phyloP scores from a whole-genome alignment of 2,113 vertebrate species.

The Tor tambroides region DNA sequence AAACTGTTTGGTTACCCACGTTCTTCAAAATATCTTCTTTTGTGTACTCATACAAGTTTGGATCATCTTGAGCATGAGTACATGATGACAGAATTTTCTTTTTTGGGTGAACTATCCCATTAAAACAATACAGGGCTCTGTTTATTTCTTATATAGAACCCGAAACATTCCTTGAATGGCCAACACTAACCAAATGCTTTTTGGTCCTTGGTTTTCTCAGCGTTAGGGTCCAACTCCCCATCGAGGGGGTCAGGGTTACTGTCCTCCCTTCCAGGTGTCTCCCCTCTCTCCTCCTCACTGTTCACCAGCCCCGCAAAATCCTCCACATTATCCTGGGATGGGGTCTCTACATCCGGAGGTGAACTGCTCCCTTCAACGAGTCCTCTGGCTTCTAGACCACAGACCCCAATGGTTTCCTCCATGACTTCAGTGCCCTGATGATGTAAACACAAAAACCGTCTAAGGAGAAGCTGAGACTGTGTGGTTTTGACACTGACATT shows the following conservation, averaged over 20 bases:
- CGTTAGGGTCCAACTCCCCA: constrained; percentile 82
- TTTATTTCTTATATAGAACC: background rate
- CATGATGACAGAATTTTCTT: too few species aligned
- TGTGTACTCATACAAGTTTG: too few species aligned
- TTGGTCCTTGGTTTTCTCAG: constrained; percentile 79
- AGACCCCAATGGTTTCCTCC: constrained; percentile 76
- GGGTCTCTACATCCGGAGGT: constrained; percentile 73
- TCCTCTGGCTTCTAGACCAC: constrained; percentile 77
- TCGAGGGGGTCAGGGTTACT: constrained; percentile 84
- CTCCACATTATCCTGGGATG: constrained; percentile 71
- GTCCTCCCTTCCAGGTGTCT: constrained; percentile 87
- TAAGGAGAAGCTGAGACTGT: background rate
- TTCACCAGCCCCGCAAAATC: constrained; percentile 66
- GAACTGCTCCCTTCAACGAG: constrained; percentile 75
- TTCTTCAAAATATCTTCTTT: too few species aligned
- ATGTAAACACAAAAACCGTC: constrained; percentile 33
- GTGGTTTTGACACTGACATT: background rate
- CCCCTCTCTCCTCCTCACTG: constrained; percentile 80
- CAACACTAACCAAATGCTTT: constrained; percentile 84
- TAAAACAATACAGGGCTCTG: background rate
- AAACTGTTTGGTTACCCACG: too few species aligned
- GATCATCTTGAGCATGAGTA: too few species aligned
- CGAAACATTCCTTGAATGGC: background rate
- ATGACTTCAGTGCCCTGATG: constrained; percentile 74
- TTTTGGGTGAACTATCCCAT: too few species aligned